Conservation (phyloP, 2,888 invertebrate genomes). For the Sarcophaga variegata region DNA sequence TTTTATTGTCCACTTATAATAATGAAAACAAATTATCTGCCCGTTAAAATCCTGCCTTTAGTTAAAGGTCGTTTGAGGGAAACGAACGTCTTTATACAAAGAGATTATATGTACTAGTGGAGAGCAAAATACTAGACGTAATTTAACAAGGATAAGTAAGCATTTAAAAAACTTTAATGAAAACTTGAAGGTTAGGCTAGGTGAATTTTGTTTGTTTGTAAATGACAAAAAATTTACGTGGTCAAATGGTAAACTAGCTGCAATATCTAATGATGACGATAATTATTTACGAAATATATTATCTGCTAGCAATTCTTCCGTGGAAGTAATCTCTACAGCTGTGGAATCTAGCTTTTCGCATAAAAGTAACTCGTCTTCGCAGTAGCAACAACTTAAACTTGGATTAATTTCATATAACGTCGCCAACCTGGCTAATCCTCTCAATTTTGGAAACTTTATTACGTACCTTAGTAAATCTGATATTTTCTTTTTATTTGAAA, state of each 20-base stretch:
- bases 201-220: constrained; percentile 8
- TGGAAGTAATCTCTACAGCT: not conserved
- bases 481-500: constrained; percentile 17
- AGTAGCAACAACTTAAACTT: not conserved
- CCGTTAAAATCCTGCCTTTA: too few species aligned
- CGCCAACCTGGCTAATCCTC: not conserved
- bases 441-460: constrained; percentile 18
- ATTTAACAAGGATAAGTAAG: not conserved
- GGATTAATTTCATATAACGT: constrained; percentile 3
- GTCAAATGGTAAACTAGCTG: constrained; percentile 1
- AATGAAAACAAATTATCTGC: too few species aligned
- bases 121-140: constrained; percentile 1
- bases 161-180: too few species aligned
- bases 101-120: constrained; percentile 9
- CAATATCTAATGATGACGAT: not conserved
- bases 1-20: too few species aligned
- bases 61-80: not conserved
- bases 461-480: constrained; percentile 4
- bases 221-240: constrained; percentile 1
- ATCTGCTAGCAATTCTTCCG: not conserved
- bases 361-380: not conserved
- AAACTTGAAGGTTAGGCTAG: not conserved
- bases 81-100: not conserved
- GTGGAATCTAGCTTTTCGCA: not conserved
- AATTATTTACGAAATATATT: not conserved